Evolutionary conservation across 1,140 invertebrate genomes (phyloP), one percentile per base, ranked within the genome.

Genomic region (Drosophila pectinifera): DNA sequence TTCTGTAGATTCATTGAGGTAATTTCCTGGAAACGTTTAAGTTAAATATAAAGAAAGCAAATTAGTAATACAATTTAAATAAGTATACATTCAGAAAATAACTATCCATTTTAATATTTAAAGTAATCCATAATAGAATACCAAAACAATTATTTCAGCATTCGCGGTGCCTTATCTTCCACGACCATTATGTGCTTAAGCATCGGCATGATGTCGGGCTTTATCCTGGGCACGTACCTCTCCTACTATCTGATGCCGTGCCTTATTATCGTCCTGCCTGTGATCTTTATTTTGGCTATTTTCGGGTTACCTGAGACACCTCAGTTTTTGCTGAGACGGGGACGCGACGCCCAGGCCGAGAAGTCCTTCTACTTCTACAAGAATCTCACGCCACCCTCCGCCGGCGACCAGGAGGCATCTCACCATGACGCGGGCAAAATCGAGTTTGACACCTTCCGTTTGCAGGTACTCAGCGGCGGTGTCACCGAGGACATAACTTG

Each of bases 131-230:
- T n/a, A n/a, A n/a, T n/a, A n/a, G n/a, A n/a, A n/a, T n/a, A n/a
- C n/a, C n/a, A n/a, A n/a, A n/a, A n/a, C n/a, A n/a, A n/a, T n/a
- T n/a, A n/a, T n/a, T n/a, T n/a, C n/a, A n/a, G n/a, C n/a, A n/a
- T n/a, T n/a, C n/a, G n/a, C n/a, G n/a, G n/a, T n/a, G 78, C 73
- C 13, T 24, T 91, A 16, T 81, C 85, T 8, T 91, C 90, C n/a
- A 56, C 90, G 51, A 65, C 78, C 42, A 77, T 83, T 59, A 79
- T 91, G 65, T 70, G 75, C 41, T 68, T 90, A 41, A 77, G 77
- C 73, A 26, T 78, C 20, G 90, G 90, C 18, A 73, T 88, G 38
- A 63, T 88, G 24, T 31, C 85, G 0, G 86, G 82, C 18, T 88
- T 73, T 34, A 31, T 64, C 11, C 28, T 83, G 14, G 80, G 73